Base-by-base conservation (phyloP, 2,888 invertebrate species). In the Synanthedon myopaeformis region DNA sequence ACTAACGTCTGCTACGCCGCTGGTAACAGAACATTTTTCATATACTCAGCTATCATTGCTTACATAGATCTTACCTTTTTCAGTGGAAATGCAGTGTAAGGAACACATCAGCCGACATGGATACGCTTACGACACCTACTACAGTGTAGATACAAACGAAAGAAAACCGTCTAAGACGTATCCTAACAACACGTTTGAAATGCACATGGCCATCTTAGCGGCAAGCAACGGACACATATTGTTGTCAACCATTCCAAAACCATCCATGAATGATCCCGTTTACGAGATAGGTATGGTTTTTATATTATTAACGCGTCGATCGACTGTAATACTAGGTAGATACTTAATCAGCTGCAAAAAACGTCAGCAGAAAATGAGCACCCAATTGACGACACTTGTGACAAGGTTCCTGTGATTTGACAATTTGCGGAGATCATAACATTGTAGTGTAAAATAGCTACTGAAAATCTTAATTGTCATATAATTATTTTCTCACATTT, bases 211-310 rank as follows among this genome's bases (percentile, higher is more conserved):
- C 0, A 91, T 93, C 28, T 76, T 92, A 59, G 91, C 91, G 0
- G 71, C 84, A 0, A 92, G 91, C 69, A 92, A 93, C 69, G 93
- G 92, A 0, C 93, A 93, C 62, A 91, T 93, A 50, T 71, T 93
- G 19, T 71, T 93, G 8, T 90, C 92, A 0, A 79, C 90, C 0
- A 82, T 82, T 0, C 69, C 79, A 0, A 70, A 65, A 4, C 89
- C 91, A 0, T 66, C 75, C 0, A 57, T 66, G 2, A 62, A 56
- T 1, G 91, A 91, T 64, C 84, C 90, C 0, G 92, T 92, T 0
- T 93, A 93, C 72, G 93, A 93, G 79, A 90, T 93, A 51, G 93
- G 88, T 88, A 60, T 69, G 23, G 10, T 35, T 35, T 35, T 35
- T 35, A 35, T 35, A 8, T 35, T 35, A 35, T 35, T 35, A 35